phyloP scores from a whole-genome alignment of 2,888 invertebrate species.

The Xestia ashworthii region DNA sequence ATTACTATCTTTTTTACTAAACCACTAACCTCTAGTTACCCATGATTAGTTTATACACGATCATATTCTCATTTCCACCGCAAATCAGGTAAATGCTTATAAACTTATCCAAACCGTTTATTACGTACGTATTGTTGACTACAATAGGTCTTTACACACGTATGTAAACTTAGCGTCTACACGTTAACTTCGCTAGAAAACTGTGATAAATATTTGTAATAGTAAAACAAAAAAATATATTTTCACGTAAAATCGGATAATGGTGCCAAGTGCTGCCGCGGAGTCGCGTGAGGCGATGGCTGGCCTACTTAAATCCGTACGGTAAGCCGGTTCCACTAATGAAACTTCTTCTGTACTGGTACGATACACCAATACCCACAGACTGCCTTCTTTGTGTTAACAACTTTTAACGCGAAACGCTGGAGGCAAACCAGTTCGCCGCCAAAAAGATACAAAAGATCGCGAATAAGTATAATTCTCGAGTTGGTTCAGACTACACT shows the following conservation, averaged over 20 bases:
- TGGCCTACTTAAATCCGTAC: conserved; percentile 79
- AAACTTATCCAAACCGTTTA: conserved; percentile 16
- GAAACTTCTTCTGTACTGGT: conserved; percentile 73
- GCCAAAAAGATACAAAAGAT: conserved; percentile 53
- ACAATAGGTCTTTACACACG: conserved; percentile 38
- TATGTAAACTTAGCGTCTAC: conserved; percentile 35
- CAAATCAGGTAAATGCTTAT: conserved; percentile 10
- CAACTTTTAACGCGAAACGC: conserved; percentile 47
- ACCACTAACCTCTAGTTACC: conserved; percentile 6
- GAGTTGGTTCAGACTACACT: conserved; percentile 16
- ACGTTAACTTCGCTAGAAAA: conserved; percentile 49
- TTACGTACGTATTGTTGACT: conserved; percentile 43
- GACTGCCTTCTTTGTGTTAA: conserved; percentile 64
- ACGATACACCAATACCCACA: conserved; percentile 62
- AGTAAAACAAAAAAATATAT: conserved; percentile 49
- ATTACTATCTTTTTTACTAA: conserved; percentile 22
- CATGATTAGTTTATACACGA: background rate
- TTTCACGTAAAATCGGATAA: conserved; percentile 60
- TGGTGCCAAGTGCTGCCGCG: conserved; percentile 64
- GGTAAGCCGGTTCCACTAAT: conserved; percentile 73
- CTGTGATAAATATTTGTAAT: conserved; percentile 51
- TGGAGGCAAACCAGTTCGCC: conserved; percentile 60
- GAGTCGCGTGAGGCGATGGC: conserved; percentile 77
- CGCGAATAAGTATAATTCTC: conserved; percentile 22
- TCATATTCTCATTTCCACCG: conserved; percentile 10